Percentiles rank a stretch among this genome's conserved stretches.
Conservation (phyloP, 2,113 vertebrate species). For the Mesocricetus auratus region DNA sequence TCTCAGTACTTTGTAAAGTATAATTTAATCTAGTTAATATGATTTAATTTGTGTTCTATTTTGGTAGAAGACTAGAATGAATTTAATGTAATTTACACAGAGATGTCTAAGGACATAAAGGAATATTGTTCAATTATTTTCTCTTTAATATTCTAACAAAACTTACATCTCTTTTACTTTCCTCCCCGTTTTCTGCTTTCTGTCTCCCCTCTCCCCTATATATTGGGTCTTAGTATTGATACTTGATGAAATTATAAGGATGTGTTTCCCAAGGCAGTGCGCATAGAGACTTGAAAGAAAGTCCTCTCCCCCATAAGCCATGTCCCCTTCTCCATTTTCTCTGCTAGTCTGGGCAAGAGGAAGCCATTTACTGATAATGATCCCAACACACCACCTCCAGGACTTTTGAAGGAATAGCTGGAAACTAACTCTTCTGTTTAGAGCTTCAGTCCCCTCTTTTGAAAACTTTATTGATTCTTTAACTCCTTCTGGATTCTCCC, state of each 20-base stretch:
- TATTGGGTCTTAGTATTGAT: background rate
- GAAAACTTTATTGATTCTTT: background rate
- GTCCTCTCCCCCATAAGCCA: background rate
- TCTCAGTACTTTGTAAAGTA: background rate
- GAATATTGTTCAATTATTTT: background rate
- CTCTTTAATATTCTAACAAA: constrained; percentile 19
- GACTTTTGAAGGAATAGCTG: background rate
- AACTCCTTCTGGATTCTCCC: background rate
- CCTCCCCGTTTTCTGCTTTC: constrained; percentile 23
- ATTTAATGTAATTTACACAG: constrained; percentile 24
- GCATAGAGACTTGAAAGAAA: background rate
- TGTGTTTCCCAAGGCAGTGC: background rate
- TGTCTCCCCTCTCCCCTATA: background rate
- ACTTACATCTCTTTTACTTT: background rate
- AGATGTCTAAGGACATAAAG: background rate
- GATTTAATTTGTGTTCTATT: constrained; percentile 30
- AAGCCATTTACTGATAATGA: background rate
- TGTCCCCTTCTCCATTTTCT: background rate
- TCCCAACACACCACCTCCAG: background rate
- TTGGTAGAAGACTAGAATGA: constrained; percentile 41
- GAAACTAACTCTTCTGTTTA: background rate
- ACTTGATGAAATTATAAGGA: background rate
- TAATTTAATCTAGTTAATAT: constrained; percentile 27
- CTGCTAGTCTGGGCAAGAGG: background rate
- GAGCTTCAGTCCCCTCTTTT: background rate